Evolutionary conservation across 2,113 vertebrate genomes (phyloP).

Genomic region (Maccullochella peelii): DNA sequence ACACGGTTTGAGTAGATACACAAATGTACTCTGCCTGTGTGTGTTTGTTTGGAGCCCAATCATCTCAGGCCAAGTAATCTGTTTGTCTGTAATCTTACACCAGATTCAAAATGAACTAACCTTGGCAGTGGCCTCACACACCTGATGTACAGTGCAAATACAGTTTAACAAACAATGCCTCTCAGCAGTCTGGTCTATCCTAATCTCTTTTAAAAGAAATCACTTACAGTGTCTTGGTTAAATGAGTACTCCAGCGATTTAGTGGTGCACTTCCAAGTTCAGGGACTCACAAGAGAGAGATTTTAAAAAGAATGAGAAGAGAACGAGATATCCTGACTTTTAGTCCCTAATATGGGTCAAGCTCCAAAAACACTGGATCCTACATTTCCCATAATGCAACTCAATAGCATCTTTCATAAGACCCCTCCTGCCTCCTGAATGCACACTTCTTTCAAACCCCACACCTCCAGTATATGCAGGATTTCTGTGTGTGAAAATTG

Average conservation of each 20-base stretch:
- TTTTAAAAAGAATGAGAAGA: not conserved
- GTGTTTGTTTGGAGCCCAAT: not conserved
- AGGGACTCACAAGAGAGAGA: not conserved
- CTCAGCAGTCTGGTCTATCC: not conserved
- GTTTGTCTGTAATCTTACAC: slow-evolving; percentile 25
- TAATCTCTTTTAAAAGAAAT: not conserved
- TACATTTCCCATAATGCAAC: no score
- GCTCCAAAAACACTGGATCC: no score
- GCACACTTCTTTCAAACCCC: not conserved
- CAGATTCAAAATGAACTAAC: slow-evolving; percentile 11
- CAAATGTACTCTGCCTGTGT: slow-evolving; percentile 10
- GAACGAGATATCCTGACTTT: not conserved
- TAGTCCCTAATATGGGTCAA: no score
- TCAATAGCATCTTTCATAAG: no score
- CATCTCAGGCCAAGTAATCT: slow-evolving; percentile 27
- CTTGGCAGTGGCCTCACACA: slow-evolving; percentile 8
- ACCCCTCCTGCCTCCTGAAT: not conserved
- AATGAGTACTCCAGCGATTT: no score
- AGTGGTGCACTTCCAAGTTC: no score
- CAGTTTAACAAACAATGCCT: not conserved
- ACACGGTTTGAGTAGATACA: slow-evolving; percentile 36
- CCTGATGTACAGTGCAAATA: not conserved
- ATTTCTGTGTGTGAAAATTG: not conserved
- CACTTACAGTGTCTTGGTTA: not conserved
- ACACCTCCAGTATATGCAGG: not conserved